Evolutionary conservation across 2,888 invertebrate genomes (phyloP), one percentile per base, ranked within the genome.

Genomic region (Theodoxus fluviatilis): DNA sequence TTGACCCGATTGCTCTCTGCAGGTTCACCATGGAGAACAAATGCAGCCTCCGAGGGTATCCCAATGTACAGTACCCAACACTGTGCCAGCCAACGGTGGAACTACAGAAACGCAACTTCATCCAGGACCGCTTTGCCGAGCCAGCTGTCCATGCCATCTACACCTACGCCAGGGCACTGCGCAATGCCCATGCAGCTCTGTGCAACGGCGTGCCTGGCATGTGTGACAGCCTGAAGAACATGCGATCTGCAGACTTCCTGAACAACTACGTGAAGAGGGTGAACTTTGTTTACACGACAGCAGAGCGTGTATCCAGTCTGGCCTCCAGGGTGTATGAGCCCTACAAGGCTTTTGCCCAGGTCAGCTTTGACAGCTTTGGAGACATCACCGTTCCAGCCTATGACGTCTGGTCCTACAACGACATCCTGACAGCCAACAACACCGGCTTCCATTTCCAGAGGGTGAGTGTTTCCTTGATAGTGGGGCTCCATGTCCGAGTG

Each of bases 101-200:
- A n/a, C n/a, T n/a, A n/a, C n/a, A n/a, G n/a, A n/a, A n/a, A n/a
- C n/a, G 52, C 33, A 12, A 47, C 1, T 84, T 76, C 70, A 79
- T 77, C 2, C 85, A 85, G 75, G 79, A 82, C 70, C 79, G 78
- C 69, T 81, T 78, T 71, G 84, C 83, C 0, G 83, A 84, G 63
- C 81, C 85, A 6, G 83, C 84, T 15, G 81, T 85, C 7, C 79
- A 83, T 71, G 79, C 83, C 6, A 82, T 84, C 6, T 84, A 74
- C 67, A 75, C 80, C 0, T 85, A 83, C 65, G 85, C 85, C 18
- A 74, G 74, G 55, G 84, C 84, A 1, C 70, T 85, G 63, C 80
- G 79, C 18, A 71, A 74, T 15, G 85, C 85, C 4, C 84, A 83
- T 70, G 57, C 12, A 1, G 75, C 47, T 15, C 68, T 77, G 12